Evolutionary conservation across 2,113 vertebrate species (phyloP), one percentile per base, ranked within the genome.

Genomic region (Cephalopholis sonnerati): DNA sequence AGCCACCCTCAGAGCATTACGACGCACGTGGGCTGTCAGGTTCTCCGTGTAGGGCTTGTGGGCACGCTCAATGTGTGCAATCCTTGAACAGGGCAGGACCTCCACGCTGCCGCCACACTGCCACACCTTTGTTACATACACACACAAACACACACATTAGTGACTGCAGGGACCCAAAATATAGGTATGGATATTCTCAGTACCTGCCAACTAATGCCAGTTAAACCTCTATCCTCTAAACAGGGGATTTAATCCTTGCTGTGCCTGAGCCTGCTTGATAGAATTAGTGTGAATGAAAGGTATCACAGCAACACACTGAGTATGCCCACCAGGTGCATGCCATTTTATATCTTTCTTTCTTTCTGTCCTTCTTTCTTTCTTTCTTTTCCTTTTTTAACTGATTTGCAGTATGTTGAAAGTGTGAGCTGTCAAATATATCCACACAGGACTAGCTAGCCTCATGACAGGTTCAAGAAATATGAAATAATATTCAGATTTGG

Each of bases 21-120:
- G 95, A 29, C 98, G 97, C 54, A 98, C 96, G 0, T 98, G 97
- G 82, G 96, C 96, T 3, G 98, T 96, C 3, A 99, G 97, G 93
- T 99, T 97, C 0, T 96, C 95, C 25, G 97, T 97, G 95, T 99
- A 99, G 64, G 98, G 98, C 64, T 99, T 99, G 95, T 96, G 97
- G n/a, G 97, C 96, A 4, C 98, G 97, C 51, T 99, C 98, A 0
- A 99, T 99, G 82, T 99, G 98, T 0, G 98, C 98, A 71, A 99
- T 96, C 0, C 97, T 94, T 0, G 98, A 98, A 20, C 98, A 99
- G 61, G 98, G 98, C 7, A 99, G 89, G 48, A 99, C 98, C 94
- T 99, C 98, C 95, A 99, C 98, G 82, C 97, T 99, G 84, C 98
- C 98, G 0, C 98, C 98, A 0, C 98, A 99, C 91, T 98, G 96